Percentiles rank a stretch among this genome's conserved stretches.
Evolutionary conservation across 2,888 invertebrate genomes (phyloP).

Genomic region (Drosophila nr. perissopoda): DNA sequence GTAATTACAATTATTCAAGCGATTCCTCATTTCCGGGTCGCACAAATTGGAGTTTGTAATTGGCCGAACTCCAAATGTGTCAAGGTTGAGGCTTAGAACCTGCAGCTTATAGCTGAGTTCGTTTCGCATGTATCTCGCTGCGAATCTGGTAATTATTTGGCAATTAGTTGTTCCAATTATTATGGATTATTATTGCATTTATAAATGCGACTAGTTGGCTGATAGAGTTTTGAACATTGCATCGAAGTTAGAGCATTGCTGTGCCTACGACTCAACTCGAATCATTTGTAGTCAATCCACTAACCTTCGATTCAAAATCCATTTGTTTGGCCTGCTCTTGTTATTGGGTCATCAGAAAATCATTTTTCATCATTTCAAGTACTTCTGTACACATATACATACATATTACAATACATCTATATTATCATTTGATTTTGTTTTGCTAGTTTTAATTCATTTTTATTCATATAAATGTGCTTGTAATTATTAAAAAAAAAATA

Average conservation of each 20-base stretch:
- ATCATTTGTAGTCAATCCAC: constrained; percentile 2
- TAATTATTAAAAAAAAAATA: constrained; percentile 47
- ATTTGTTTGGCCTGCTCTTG: constrained; percentile 1
- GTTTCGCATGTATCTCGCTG: constrained; percentile 24
- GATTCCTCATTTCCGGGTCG: constrained; percentile 33
- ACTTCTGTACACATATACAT: constrained; percentile 11
- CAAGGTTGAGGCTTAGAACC: constrained; percentile 33
- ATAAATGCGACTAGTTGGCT: neutral
- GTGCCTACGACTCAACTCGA: neutral
- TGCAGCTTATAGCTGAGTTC: constrained; percentile 11
- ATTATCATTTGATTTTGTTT: constrained; percentile 28
- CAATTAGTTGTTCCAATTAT: constrained; percentile 47
- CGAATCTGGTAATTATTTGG: constrained; percentile 38
- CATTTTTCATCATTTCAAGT: constrained; percentile 8
- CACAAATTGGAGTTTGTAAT: constrained; percentile 42
- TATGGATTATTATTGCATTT: neutral
- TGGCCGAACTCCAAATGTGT: constrained; percentile 31
- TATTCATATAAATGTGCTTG: constrained; percentile 65
- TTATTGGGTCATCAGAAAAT: constrained; percentile 18
- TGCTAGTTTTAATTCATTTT: constrained; percentile 31
- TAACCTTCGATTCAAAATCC: constrained; percentile 4
- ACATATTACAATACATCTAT: constrained; percentile 8
- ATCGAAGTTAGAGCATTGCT: neutral
- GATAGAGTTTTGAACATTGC: neutral
- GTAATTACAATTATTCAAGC: constrained; percentile 29